Conservation (phyloP, 2,113 vertebrate species). For the Malaclemys terrapin region DNA sequence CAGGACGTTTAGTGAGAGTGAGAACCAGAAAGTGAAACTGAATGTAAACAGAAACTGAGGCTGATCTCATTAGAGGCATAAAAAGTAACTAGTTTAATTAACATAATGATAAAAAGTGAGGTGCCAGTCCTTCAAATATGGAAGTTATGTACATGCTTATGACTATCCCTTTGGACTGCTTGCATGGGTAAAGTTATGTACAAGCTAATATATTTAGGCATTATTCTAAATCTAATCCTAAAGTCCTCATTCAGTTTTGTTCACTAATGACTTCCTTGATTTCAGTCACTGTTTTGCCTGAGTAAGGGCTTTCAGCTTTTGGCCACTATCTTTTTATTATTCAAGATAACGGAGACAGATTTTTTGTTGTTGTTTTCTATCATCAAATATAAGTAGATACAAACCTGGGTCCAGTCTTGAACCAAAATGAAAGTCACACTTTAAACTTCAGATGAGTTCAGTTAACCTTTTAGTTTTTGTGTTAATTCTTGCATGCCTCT, state of each 20-base stretch:
- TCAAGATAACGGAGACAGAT: rapidly evolving
- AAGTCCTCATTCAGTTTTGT: neutral
- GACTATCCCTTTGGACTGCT: neutral
- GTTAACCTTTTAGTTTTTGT: neutral
- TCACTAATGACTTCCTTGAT: neutral
- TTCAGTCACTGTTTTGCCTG: neutral
- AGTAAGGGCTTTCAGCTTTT: neutral
- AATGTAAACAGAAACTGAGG: neutral
- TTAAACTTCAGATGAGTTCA: neutral
- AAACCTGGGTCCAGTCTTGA: neutral
- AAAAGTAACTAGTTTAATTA: neutral
- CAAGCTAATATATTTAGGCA: neutral
- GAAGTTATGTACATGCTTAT: neutral
- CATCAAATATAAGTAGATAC: neutral
- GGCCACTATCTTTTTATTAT: neutral
- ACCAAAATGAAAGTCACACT: rapidly evolving
- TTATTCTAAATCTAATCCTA: neutral
- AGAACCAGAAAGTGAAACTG: neutral
- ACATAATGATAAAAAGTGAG: neutral
- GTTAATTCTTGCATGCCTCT: neutral
- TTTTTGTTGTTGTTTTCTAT: neutral
- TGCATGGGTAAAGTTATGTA: neutral
- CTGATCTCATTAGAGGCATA: neutral
- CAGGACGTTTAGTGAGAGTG: neutral
- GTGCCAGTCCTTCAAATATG: neutral